Evolutionary conservation across 2,113 vertebrate species (phyloP).

Genomic region (Chionis minor): DNA sequence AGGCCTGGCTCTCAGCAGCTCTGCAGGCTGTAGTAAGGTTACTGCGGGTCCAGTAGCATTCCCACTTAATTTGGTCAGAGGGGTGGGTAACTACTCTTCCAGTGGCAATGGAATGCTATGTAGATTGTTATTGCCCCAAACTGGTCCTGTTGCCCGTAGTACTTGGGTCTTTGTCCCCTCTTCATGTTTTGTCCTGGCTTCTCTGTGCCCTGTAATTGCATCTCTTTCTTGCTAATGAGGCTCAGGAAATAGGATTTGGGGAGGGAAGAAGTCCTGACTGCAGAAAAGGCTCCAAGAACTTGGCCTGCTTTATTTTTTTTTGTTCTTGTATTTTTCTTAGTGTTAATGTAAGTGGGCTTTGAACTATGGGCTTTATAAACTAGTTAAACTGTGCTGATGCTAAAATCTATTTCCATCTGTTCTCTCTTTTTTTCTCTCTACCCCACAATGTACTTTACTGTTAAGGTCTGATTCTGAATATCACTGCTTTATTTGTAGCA

Average conservation of each 20-base stretch:
- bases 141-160: neutral
- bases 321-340: neutral
- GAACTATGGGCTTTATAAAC: neutral
- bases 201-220: neutral
- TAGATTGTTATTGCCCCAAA: neutral
- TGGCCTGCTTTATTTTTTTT: neutral
- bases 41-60: neutral
- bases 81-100: neutral
- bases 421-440: neutral
- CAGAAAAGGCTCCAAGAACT: neutral
- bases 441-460: neutral
- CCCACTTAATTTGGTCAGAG: neutral
- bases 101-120: neutral
- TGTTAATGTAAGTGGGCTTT: neutral
- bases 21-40: neutral
- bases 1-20: slow-evolving; percentile 1
- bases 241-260: neutral
- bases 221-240: neutral
- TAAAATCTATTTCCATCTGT: neutral
- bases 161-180: neutral
- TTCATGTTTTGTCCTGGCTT: neutral
- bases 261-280: neutral
- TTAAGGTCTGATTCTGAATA: neutral
- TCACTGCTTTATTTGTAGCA: neutral
- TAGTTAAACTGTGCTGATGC: neutral